Conservation (phyloP, 2,113 vertebrate species). For the Emberiza fucata region DNA sequence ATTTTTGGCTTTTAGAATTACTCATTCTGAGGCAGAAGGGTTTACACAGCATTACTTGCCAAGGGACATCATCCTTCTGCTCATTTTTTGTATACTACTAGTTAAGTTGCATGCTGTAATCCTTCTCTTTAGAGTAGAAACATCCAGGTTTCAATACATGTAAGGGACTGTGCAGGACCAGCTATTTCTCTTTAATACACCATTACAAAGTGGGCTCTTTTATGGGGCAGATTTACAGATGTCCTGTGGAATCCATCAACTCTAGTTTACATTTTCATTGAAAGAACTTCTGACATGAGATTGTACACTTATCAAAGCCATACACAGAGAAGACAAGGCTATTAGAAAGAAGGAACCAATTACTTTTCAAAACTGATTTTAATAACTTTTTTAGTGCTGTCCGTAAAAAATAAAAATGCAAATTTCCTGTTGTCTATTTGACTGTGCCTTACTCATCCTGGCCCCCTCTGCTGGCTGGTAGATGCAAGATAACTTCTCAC, state of each 20-base stretch:
- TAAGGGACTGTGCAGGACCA: not conserved
- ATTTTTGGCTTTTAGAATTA: not conserved
- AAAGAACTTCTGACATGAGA: not conserved
- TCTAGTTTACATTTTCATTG: not conserved
- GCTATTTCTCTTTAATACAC: not conserved
- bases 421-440: not conserved
- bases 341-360: not conserved
- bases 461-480: constrained; percentile 47
- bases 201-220: not conserved
- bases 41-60: not conserved
- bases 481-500: not conserved
- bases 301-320: not conserved
- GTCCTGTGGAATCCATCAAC: not conserved
- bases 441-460: not conserved
- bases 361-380: not conserved
- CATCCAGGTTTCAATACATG: not conserved
- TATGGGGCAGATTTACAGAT: not conserved
- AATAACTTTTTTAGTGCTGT: not conserved
- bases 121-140: not conserved
- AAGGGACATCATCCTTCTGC: not conserved
- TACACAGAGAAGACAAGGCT: not conserved
- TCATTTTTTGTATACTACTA: not conserved
- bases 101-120: not conserved
- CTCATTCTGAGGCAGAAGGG: not conserved
- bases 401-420: not conserved